These are phyloP conservation scores for Penaeus chinensis DNA, from an alignment of 1,140 invertebrate genomes.

Conservation along the genomic window DNA sequence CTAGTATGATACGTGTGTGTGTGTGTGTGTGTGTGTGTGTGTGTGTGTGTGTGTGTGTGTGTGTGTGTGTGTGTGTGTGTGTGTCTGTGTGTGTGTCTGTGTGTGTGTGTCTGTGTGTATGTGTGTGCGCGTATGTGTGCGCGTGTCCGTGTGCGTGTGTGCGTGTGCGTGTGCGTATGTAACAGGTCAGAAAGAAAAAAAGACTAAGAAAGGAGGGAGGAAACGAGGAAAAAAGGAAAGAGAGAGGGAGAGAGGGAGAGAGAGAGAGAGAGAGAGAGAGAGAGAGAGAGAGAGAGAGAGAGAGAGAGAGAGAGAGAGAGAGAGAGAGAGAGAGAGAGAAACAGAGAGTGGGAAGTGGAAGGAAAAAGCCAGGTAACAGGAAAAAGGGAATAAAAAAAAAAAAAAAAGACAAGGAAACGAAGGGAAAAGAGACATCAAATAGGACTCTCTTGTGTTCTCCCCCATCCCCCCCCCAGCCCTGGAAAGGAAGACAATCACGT, in stretches of 20 bases:
- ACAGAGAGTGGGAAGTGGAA: background rate
- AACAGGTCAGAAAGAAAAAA: background rate
- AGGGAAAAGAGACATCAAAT: no score
- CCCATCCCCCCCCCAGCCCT: no score
- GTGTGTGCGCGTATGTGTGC: background rate
- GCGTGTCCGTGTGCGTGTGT: background rate
- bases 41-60: background rate
- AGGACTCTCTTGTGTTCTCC: no score
- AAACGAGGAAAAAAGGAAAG: no score
- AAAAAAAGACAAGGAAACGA: no score
- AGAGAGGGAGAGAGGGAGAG: no score
- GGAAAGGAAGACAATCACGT: no score
- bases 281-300: conserved; percentile 2
- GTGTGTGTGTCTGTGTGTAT: background rate
- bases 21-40: conserved; percentile 25
- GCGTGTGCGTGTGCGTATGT: background rate
- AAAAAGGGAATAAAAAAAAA: background rate
- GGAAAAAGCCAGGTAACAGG: background rate
- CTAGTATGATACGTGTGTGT: background rate
- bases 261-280: background rate
- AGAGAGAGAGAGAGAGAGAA: background rate
- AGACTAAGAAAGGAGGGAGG: background rate
- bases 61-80: conserved; percentile 17
- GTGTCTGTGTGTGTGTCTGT: conserved; percentile 14
- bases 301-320: conserved; percentile 24